phyloP scores from a whole-genome alignment of 2,113 vertebrate species.

The Tragelaphus imberbis region DNA sequence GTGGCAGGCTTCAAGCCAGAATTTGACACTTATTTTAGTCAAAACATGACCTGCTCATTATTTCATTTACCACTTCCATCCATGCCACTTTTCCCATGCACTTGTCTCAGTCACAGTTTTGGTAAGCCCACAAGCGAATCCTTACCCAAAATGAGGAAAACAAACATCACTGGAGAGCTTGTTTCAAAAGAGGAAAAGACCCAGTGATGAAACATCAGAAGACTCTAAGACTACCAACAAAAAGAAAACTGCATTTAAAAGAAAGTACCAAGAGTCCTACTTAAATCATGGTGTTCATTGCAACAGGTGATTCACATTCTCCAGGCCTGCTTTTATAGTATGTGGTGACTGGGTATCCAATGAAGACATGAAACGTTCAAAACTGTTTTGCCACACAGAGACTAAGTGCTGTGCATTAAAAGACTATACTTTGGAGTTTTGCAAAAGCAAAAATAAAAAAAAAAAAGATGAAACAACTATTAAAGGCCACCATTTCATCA shows the following conservation, averaged over 20 bases:
- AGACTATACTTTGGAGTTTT: neutral
- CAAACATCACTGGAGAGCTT: neutral
- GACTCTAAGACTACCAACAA: neutral
- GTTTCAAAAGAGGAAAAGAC: neutral
- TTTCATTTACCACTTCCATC: neutral
- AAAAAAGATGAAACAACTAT: neutral
- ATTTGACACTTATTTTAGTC: neutral
- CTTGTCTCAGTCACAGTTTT: neutral
- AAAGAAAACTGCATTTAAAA: neutral
- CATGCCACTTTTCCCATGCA: neutral
- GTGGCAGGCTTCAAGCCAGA: neutral
- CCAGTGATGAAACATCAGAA: neutral
- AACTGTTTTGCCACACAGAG: neutral
- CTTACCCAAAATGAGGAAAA: neutral
- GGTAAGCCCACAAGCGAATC: neutral
- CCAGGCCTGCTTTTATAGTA: neutral
- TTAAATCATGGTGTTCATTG: neutral
- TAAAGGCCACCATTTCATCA: neutral
- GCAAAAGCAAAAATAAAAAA: neutral
- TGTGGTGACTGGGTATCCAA: neutral
- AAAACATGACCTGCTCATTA: neutral
- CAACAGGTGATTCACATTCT: neutral
- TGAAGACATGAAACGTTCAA: neutral
- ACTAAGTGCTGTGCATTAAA: neutral
- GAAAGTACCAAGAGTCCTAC: neutral